These are phyloP conservation scores for Drosophila phalerata DNA, from an alignment of 2,888 invertebrate genomes.

Conservation along the genomic window DNA sequence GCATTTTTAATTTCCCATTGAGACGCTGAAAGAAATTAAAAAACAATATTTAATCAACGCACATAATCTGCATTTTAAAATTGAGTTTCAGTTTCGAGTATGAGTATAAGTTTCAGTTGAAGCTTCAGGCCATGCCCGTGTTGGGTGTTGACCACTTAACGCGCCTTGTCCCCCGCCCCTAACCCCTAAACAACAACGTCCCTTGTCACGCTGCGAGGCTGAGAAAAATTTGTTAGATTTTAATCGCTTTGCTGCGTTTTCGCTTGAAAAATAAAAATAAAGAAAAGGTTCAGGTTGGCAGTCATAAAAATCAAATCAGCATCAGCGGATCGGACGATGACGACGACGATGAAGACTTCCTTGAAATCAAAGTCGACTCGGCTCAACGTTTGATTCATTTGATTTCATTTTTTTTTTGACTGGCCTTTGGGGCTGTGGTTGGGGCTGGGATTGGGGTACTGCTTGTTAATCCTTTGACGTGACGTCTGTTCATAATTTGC, in stretches of 20 bases:
- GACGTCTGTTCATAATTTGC: conserved; percentile 80
- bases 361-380: conserved; percentile 73
- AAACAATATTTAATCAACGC: conserved; percentile 80
- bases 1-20: conserved; percentile 60
- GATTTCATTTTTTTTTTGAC: conserved; percentile 26
- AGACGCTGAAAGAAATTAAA: conserved; percentile 71
- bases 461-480: conserved; percentile 82
- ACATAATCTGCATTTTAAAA: conserved; percentile 81
- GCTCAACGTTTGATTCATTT: conserved; percentile 68
- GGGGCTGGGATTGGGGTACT: conserved; percentile 14
- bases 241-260: conserved; percentile 66
- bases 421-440: conserved; percentile 25
- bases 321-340: conserved; percentile 60
- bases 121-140: conserved; percentile 30
- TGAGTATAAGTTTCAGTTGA: conserved; percentile 29
- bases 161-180: conserved; percentile 37
- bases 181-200: not conserved
- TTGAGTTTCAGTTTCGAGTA: conserved; percentile 37
- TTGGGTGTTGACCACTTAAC: conserved; percentile 82
- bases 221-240: conserved; percentile 71
- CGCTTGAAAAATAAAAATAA: conserved; percentile 46
- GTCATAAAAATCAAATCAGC: conserved; percentile 64
- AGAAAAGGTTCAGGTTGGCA: conserved; percentile 54
- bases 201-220: conserved; percentile 24
- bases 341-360: conserved; percentile 59